Conservation (phyloP, 1,140 invertebrate species). For the Planococcus citri region DNA sequence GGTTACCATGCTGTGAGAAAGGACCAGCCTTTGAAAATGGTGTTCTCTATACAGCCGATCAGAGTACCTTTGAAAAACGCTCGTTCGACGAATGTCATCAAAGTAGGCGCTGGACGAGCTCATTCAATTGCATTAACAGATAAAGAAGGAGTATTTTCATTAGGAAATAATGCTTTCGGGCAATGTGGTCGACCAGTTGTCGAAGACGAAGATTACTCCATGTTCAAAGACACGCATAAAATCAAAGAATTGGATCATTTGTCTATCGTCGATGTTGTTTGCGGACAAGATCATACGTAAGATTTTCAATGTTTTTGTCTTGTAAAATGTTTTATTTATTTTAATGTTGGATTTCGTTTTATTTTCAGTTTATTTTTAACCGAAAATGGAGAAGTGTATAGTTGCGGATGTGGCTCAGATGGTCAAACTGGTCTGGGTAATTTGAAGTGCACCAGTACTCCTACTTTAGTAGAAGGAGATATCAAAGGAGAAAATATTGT, state of each 20-base stretch:
- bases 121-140: slow-evolving; percentile 71
- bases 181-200: slow-evolving; percentile 82
- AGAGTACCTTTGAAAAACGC: slow-evolving; percentile 48
- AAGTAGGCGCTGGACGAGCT: slow-evolving; percentile 69
- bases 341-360: slow-evolving; percentile 22
- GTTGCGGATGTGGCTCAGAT: slow-evolving; percentile 88
- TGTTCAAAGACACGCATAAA: slow-evolving; percentile 49
- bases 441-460: slow-evolving; percentile 38
- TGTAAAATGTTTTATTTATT: background rate
- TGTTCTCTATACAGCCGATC: slow-evolving; percentile 65
- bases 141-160: slow-evolving; percentile 61
- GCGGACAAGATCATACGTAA: slow-evolving; percentile 79
- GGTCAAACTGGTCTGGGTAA: slow-evolving; percentile 81
- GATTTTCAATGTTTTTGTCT: slow-evolving; percentile 19
- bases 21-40: slow-evolving; percentile 52
- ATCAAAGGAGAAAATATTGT: slow-evolving; percentile 68
- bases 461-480: slow-evolving; percentile 61
- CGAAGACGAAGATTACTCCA: slow-evolving; percentile 58
- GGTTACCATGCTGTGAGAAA: slow-evolving; percentile 46
- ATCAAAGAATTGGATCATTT: slow-evolving; percentile 49
- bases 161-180: slow-evolving; percentile 88
- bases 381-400: slow-evolving; percentile 63
- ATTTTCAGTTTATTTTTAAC: slow-evolving; percentile 64
- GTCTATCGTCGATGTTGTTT: slow-evolving; percentile 52
- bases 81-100: slow-evolving; percentile 38